Base-by-base conservation (phyloP, 2,797 vertebrate genomes). In the Chrysocyon brachyurus region DNA sequence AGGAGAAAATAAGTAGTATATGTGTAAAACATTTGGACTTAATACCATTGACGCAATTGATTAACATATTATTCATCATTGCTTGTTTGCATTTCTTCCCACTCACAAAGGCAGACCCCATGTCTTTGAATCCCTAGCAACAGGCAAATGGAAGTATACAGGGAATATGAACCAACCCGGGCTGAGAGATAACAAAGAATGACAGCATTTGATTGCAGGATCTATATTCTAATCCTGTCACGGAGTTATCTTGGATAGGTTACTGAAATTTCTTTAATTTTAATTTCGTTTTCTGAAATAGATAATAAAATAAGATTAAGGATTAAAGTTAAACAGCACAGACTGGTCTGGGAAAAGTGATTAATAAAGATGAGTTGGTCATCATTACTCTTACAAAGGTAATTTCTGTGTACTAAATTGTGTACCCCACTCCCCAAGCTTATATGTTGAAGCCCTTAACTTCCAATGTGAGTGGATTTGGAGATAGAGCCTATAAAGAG, bases 181-280 rank as follows among this genome's bases (percentile, higher is more conserved):
- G 31, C 12, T 77, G 33, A 91, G 33, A 10, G 10, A 81, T 26
- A 66, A 26, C 26, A 79, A 61, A 22, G 31, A 91, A 49, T 26
- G 9, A 6, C 21, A 54, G 12, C 3, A 46, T 56, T 84, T 24
- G 57, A 66, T 28, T 36, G 5, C 36, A 57, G 4, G 1, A 46
- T 49, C 75, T 81, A 31, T 14, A 87, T 56, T 82, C 8, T 90
- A 84, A 33, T 90, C 93, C 4, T 70, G 8, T 54, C 36, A 63
- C 14, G 49, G 26, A 89, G 21, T 59, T 36, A 79, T 49, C 11
- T 70, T 94, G 22, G 3, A 2, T 12, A 91, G 54, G 12, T 64
- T 57, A 31, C 26, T 75, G 4, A 91, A 33, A 87, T 93, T 78
- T 90, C 12, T 36, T 77, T 93, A 86, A 83, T 33, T 91, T 87